A percentile compares a stretch with the other conserved stretches of the same genome.
These are phyloP conservation scores for Rhabdomys dilectus DNA, from an alignment of 2,113 vertebrate genomes.

Conservation along the genomic window DNA sequence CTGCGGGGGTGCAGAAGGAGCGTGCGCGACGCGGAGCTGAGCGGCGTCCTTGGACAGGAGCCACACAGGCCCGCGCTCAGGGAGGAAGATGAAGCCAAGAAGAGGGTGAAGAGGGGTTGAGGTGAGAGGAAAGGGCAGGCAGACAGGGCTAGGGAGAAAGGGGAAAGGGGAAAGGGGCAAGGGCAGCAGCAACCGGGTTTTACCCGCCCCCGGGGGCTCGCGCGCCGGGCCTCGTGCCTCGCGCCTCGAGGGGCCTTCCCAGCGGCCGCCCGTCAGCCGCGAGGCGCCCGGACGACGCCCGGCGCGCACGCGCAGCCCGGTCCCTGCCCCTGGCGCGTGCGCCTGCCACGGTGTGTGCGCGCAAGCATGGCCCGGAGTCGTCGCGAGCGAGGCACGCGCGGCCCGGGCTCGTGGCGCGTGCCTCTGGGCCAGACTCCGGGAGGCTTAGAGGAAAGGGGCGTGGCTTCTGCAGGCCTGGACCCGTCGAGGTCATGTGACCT, in stretches of 20 bases:
- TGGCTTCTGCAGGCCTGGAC: not conserved
- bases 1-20: slow-evolving; percentile 73
- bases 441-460: not conserved
- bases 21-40: slow-evolving; percentile 66
- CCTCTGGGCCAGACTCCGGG: not conserved
- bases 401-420: not conserved
- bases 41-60: slow-evolving; percentile 10
- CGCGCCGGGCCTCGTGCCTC: slow-evolving; percentile 67
- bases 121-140: slow-evolving; percentile 30
- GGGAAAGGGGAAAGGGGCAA: not conserved
- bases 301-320: slow-evolving; percentile 66
- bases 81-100: not conserved
- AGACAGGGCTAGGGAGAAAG: not conserved
- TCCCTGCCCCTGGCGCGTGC: not conserved
- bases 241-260: slow-evolving; percentile 51
- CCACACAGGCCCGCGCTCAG: not conserved
- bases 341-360: not conserved
- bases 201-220: slow-evolving; percentile 82
- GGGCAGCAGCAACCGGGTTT: slow-evolving; percentile 82
- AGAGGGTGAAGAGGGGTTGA: not conserved
- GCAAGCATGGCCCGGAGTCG: not conserved
- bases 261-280: slow-evolving; percentile 39
- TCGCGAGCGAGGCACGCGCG: not conserved
- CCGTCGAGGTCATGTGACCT: not conserved
- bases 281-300: not conserved